Percentiles rank a stretch among this genome's conserved stretches.
These are phyloP conservation scores for Synanthedon formicaeformis DNA, from an alignment of 2,888 invertebrate genomes.

Conservation along the genomic window DNA sequence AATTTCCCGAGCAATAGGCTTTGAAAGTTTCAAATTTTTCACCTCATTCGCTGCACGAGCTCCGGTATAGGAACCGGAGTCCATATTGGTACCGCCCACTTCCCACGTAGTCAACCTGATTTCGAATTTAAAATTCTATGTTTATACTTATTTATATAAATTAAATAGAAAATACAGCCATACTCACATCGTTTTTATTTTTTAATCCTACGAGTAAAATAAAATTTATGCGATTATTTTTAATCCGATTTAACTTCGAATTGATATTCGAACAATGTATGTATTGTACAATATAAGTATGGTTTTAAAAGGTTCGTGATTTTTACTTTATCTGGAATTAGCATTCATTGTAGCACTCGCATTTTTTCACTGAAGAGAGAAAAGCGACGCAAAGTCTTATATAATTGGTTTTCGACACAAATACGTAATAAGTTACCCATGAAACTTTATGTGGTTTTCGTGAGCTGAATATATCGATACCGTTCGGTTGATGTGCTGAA, in stretches of 20 bases:
- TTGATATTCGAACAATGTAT: no score
- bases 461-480: constrained; percentile 31
- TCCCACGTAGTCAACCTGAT: no score
- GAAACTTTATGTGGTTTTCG: constrained; percentile 40
- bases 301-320: neutral
- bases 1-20: constrained; percentile 48
- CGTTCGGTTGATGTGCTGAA: constrained; percentile 18
- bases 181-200: no score
- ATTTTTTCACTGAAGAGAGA: neutral
- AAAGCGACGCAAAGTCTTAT: constrained; percentile 25
- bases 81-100: no score
- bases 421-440: constrained; percentile 48
- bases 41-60: constrained; percentile 2
- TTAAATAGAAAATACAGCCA: no score
- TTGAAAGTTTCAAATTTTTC: constrained; percentile 27
- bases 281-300: no score
- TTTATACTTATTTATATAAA: no score
- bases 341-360: neutral
- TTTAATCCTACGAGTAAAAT: no score
- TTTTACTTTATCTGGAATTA: neutral
- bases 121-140: no score
- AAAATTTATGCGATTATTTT: no score
- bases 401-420: constrained; percentile 53
- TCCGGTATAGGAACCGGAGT: no score
- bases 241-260: no score